Conservation (phyloP, 2,113 vertebrate genomes). For the Nothoprocta perdicaria region DNA sequence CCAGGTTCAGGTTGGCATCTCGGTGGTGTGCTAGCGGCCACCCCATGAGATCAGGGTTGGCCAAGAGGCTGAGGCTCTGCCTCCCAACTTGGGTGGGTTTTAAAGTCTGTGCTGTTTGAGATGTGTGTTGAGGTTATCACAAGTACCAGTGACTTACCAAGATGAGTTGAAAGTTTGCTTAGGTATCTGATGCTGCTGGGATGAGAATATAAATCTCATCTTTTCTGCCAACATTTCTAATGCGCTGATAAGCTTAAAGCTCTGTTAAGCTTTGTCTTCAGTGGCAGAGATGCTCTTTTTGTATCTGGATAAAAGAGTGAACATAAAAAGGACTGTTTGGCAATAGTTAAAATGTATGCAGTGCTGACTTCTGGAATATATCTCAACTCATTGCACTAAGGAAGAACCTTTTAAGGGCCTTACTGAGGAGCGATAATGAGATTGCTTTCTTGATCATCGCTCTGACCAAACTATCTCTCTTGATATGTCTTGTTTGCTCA, state of each 20-base stretch:
- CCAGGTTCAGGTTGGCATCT: neutral
- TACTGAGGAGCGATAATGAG: neutral
- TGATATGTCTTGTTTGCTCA: neutral
- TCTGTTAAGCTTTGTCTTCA: neutral
- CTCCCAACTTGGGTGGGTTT: neutral
- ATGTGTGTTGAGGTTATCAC: neutral
- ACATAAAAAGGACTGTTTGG: neutral
- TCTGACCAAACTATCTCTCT: neutral
- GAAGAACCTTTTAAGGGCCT: neutral
- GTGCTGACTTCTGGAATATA: neutral
- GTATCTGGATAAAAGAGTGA: neutral
- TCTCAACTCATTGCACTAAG: neutral
- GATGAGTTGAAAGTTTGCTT: neutral
- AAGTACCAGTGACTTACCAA: too few species aligned
- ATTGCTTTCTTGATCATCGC: neutral
- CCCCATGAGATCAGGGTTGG: neutral
- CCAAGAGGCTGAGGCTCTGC: fast-evolving
- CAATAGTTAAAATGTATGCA: neutral
- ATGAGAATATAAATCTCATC: neutral
- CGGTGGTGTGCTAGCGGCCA: neutral
- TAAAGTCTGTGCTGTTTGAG: neutral
- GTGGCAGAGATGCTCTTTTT: neutral
- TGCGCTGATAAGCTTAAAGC: neutral
- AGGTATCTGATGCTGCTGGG: fast-evolving
- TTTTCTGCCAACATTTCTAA: neutral